Evolutionary conservation across 2,113 vertebrate genomes (phyloP), one percentile per base, ranked within the genome.

Genomic region (Xyliphius kryptos): DNA sequence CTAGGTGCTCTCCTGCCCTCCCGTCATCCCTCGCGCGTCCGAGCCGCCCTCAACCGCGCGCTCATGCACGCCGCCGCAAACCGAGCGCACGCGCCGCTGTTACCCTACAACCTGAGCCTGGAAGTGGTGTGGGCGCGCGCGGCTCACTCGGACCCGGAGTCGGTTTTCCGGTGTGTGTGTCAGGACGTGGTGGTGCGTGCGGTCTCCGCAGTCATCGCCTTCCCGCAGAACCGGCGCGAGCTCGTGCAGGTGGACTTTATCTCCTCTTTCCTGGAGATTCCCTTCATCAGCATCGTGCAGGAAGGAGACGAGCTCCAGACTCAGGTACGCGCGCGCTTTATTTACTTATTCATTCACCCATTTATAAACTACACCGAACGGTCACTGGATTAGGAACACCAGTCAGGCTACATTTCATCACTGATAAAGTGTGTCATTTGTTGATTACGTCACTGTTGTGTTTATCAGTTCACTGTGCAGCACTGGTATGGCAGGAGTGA

Each of bases 171-270:
- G 13, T 88, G 89, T 77, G 68, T 90, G 49, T 95, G 93, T 74
- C 86, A 87, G 76, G 85, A 86, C 32, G 79, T 97, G 80, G 88
- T 82, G 67, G 86, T 82, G 51, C 86, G 88, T 9, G 92, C 91
- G 44, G 91, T 92, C 72, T 86, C 86, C 9, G 91, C 90, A 1
- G 78, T 92, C 70, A 78, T 94, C 41, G 91, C 93, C 5, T 92
- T 97, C 76, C 91, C 94, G 7, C 89, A 91, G 64, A 88, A 86
- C 71, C 85, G 83, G 17, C 88, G 89, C 43, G 91, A 95, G 82
- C 83, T 96, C 66, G 85, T 91, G 74, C 92, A 93, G 82, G 76
- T 95, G 87, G 91, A 93, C 63, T 94, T 97, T 82, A 82, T 97
- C 72, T 90, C 92, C 14, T 82, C 90, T 17, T 87, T 90, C 68